A percentile compares a stretch with the other conserved stretches of the same genome.
These are phyloP conservation scores for Halichoerus grypus DNA, from an alignment of 2,113 vertebrate species.

Conservation along the genomic window DNA sequence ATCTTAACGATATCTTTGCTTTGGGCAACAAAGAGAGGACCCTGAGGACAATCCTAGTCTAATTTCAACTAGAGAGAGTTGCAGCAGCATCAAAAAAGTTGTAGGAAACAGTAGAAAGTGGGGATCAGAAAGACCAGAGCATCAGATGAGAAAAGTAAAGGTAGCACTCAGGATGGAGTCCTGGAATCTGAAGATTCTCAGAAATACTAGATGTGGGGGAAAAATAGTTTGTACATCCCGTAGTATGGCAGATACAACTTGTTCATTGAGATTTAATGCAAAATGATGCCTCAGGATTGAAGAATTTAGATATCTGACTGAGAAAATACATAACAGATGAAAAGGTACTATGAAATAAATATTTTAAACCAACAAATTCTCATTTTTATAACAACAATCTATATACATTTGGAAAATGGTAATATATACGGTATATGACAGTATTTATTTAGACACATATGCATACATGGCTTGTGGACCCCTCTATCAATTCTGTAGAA, in stretches of 20 bases:
- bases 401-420: background rate
- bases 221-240: background rate
- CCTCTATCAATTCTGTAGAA: background rate
- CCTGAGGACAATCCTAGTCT: background rate
- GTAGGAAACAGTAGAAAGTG: background rate
- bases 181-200: background rate
- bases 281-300: background rate
- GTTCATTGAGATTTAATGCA: background rate
- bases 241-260: no score
- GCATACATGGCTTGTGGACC: background rate
- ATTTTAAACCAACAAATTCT: background rate
- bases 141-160: background rate
- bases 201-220: background rate
- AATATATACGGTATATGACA: background rate
- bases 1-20: background rate
- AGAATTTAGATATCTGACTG: background rate
- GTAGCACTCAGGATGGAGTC: background rate
- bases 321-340: background rate
- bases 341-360: background rate
- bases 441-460: background rate
- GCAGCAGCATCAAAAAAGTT: background rate
- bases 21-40: background rate
- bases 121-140: background rate
- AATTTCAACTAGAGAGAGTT: background rate
- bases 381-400: constrained; percentile 1